Evolutionary conservation across 2,113 vertebrate genomes (phyloP), one percentile per base, ranked within the genome.

Genomic region (Neodontobutis hainanensis): DNA sequence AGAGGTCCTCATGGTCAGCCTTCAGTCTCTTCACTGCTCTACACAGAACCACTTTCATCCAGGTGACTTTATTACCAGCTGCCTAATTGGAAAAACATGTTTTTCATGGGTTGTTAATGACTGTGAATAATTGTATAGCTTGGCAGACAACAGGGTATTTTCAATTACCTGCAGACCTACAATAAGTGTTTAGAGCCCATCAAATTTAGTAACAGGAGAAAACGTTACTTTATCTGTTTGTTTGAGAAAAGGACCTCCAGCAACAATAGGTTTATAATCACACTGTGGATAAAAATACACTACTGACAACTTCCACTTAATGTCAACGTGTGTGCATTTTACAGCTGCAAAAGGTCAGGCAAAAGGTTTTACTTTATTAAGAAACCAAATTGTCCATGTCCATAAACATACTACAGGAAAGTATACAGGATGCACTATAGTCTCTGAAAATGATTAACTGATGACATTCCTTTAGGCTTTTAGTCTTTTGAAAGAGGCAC

Each of bases 71-170:
- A 86, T 82, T 67, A 82, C 77, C 69, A 65, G 57, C 59, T 42
- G 27, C 53, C 71, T 81, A 88, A 92, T 91, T 90, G 80, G 58
- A 55, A 87, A 84, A 82, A 80, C 53, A 84, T 71, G 75, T 57
- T 81, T 85, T 82, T 88, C 80, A 84, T 70, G 78, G 80, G 62
- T 69, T 72, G 65, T 73, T 89, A 88, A 91, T 90, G 85, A 87
- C 87, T 88, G 62, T 47, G 68, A 82, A 82, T 70, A 66, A 61
- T 79, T 87, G 89, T 87, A 86, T 84, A 85, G 75, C 80, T 86
- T 84, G 82, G 88, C 87, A 86, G 87, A 88, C 87, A 87, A 88
- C 75, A 84, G 77, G 78, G 55, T 83, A 71, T 78, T 77, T 90
- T 92, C 83, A 87, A 83, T 89, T 85, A 87, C 65, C 65, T 74